Conservation (phyloP, 2,888 invertebrate species). For the Agrotis puta region DNA sequence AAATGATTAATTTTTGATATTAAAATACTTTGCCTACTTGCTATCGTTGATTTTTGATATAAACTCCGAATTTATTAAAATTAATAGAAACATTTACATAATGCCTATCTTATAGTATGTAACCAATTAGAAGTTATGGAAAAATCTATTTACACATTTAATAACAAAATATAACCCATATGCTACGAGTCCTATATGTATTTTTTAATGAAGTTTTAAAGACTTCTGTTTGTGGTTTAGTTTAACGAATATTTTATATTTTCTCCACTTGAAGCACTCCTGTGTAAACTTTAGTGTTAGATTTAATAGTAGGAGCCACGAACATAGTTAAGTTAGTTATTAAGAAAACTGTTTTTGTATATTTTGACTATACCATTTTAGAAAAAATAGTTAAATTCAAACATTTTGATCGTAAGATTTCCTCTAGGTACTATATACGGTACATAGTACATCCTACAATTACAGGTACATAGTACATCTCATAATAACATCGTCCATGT, state of each 20-base stretch:
- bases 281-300: not conserved
- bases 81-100: not conserved
- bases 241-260: not conserved
- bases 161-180: no score
- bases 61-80: constrained; percentile 24
- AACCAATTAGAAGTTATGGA: not conserved
- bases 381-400: not conserved
- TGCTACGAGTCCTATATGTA: not conserved
- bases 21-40: not conserved
- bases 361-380: not conserved
- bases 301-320: constrained; percentile 5
- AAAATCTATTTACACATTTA: not conserved
- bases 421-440: not conserved
- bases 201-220: not conserved
- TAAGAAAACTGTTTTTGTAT: not conserved
- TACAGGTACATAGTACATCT: no score
- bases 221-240: not conserved
- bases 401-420: not conserved
- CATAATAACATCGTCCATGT: no score
- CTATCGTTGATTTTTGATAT: not conserved
- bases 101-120: not conserved
- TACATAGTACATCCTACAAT: no score
- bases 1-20: not conserved
- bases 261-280: not conserved
- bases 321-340: not conserved